phyloP scores from a whole-genome alignment of 2,797 vertebrate genomes.

The Oreortyx pictus region DNA sequence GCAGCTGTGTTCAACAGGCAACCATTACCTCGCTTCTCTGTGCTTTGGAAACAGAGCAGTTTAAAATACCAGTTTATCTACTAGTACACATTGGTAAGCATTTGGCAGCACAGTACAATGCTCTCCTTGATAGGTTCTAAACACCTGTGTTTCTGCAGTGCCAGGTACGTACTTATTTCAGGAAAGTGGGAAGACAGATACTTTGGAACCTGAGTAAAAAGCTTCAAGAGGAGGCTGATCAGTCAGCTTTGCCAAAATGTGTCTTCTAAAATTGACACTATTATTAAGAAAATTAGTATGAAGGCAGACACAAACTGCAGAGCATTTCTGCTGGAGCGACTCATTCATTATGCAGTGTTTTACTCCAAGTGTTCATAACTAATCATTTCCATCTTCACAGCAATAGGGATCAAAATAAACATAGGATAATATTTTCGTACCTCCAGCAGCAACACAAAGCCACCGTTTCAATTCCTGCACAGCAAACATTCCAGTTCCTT shows the following conservation, averaged over 20 bases:
- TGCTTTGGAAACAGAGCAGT: conserved; percentile 7
- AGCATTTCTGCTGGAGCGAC: background rate
- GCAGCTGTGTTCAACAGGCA: background rate
- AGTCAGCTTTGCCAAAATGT: background rate
- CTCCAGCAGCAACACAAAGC: conserved; percentile 2
- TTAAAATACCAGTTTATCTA: background rate
- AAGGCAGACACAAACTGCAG: background rate
- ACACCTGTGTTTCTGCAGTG: background rate
- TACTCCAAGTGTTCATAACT: background rate
- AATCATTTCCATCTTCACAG: conserved; percentile 24
- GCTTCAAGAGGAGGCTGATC: conserved; percentile 1
- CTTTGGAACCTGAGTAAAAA: background rate
- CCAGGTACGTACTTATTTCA: conserved; percentile 16
- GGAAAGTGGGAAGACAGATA: background rate
- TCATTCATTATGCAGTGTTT: conserved; percentile 8
- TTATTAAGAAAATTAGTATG: conserved; percentile 40
- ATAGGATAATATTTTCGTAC: background rate
- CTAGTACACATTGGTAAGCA: background rate
- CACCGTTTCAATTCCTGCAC: background rate
- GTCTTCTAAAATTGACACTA: background rate
- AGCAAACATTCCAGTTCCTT: background rate
- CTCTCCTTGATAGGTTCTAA: background rate
- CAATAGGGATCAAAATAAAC: conserved; percentile 6
- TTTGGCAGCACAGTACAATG: background rate
- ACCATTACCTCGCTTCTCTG: background rate